Evolutionary conservation across 35 echinoderm and acorn worm species (phyloP), one percentile per base, ranked within the genome.

Genomic region (Patiria miniata): DNA sequence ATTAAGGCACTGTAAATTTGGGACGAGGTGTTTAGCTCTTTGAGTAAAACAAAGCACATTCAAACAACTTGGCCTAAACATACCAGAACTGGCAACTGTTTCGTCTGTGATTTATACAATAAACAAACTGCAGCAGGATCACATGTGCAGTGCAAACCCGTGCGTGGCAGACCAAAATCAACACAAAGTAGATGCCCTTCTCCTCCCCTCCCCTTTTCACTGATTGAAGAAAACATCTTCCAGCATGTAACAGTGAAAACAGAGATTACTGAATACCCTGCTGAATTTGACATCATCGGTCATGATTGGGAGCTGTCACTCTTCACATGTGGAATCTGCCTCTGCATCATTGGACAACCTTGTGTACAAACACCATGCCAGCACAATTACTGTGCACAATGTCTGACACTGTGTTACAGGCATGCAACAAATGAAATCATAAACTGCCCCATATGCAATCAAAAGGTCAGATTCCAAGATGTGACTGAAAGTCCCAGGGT

Each of bases 261-360:
- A 68, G 55, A 59, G 55, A 59, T 23, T 23, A 34, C 26, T 22
- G 61, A 68, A n/a, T 30, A 30, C 26, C 61, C 61, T 8, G 33
- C 22, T 9, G 33, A 23, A 30, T 22, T 68, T 8, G 61, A 68
- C 61, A 68, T 68, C 18, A 68, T 68, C 26, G 61, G 61, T 10
- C 61, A 68, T 34, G 33, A 68, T n/a, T 68, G 61, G 61, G 61
- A 68, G 33, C 22, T n/a, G 61, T 68, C 61, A 30, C 33, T 68
- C 1, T 68, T 68, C 33, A 68, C 61, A 30, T 22, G 61, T 68
- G 22, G 22, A 19, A 68, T 59, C 26, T 59, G 55, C 26, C 26
- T 59, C 17, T 6, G 17, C 17, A 59, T 59, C 17, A 16, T 59
- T 59, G 55, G 55, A 19, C 17, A 16, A 59, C 55, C 61, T 9